Evolutionary conservation across 2,113 vertebrate genomes (phyloP), one percentile per base, ranked within the genome.

Genomic region (Pampusana beccarii): DNA sequence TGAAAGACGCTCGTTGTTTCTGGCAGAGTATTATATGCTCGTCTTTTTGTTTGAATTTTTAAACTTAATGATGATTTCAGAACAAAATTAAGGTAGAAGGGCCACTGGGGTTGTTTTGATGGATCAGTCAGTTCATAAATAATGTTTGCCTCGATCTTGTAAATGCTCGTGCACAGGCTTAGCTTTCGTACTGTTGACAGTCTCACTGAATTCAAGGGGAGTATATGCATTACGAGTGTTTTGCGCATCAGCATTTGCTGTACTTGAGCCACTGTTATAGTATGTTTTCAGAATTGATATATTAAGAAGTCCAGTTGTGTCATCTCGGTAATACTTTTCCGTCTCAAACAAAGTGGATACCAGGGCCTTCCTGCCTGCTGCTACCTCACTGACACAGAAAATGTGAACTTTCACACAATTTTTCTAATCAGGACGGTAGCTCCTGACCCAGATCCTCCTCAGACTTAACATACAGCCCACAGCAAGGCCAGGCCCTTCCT

Each of bases 401-500:
- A 57, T 0, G 15, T 0, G 2, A n/a, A 51, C 33, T 74, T 56
- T 17, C 11, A 44, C 34, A 50, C 11, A 5, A 5, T 67, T 67
- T 61, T 33, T 12, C 33, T 34, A 3, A 29, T 13, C 15, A 10
- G 10, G 23, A 11, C 0, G 12, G 64, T 20, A 17, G 11, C 2
- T 79, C 48, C 66, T 11, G 40, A 72, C 57, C 57, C 5, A 15
- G 29, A 71, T 24, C 10, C 57, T 34, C 26, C 2, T 1, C 46
- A 24, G 33, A 11, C 0, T 46, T 7, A 15, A 24, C 6, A 6
- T 34, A 15, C 12, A 54, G 42, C 28, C 38, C 3, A 7, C 19
- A 6, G 11, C 31, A 11, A 18, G 29, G 54, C 80, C 67, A 21
- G 36, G 71, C 50, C 4, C 7, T 0, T 57, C 50, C 31, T 46